phyloP scores from a whole-genome alignment of 2,888 invertebrate species.

The Koerneria pararmatus region DNA sequence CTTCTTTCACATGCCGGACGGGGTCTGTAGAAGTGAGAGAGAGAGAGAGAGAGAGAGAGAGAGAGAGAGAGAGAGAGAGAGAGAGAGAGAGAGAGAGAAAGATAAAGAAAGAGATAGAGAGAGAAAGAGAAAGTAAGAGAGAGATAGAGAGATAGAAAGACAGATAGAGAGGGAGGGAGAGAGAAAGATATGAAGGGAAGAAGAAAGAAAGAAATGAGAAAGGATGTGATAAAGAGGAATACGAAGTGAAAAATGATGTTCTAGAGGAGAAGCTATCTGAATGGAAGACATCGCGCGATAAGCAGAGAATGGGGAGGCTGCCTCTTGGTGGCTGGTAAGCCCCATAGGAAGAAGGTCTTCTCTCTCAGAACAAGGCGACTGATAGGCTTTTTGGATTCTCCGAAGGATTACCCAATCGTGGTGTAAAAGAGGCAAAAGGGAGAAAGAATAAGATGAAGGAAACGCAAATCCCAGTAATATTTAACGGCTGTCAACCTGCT shows the following conservation, averaged over 20 bases:
- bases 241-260: neutral
- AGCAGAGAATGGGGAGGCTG: neutral
- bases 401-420: no score
- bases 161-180: conserved; percentile 3
- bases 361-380: neutral
- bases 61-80: conserved; percentile 21
- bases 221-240: neutral
- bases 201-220: neutral
- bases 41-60: conserved; percentile 23
- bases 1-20: neutral
- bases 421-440: no score
- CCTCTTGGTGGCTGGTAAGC: neutral
- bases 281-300: neutral
- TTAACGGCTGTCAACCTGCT: no score
- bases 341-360: conserved; percentile 1
- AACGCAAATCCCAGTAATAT: no score
- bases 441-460: neutral
- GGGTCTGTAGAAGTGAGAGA: conserved; percentile 12
- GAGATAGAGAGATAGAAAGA: neutral
- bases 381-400: no score
- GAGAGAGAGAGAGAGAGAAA: conserved; percentile 17
- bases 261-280: neutral
- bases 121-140: conserved; percentile 24
- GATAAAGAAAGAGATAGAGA: conserved; percentile 22
- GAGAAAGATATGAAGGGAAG: neutral